Conservation (phyloP, 2,113 vertebrate genomes). For the Callospermophilus lateralis region DNA sequence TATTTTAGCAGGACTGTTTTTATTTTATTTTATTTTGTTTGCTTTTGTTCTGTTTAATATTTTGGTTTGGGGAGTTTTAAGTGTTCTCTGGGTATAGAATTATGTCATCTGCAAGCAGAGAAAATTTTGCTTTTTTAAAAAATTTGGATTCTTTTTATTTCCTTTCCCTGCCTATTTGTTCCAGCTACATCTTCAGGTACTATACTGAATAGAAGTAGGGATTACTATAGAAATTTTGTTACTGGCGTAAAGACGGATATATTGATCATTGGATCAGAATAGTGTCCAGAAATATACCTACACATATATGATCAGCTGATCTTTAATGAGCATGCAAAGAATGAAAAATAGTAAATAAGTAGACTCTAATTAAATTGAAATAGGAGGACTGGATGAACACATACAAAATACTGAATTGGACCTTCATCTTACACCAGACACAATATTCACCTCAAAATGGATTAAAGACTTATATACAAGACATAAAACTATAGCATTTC, state of each 20-base stretch:
- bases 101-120: neutral
- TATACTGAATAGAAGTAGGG: neutral
- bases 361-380: neutral
- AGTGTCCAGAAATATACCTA: neutral
- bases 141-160: neutral
- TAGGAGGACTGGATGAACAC: neutral
- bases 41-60: neutral
- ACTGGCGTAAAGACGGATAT: neutral
- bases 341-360: neutral
- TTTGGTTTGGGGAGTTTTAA: neutral
- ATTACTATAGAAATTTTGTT: too few species aligned
- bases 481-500: neutral
- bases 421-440: neutral
- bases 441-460: neutral
- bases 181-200: neutral
- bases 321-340: neutral
- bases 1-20: neutral
- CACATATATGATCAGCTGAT: neutral
- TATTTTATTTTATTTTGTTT: too few species aligned
- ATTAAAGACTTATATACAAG: neutral
- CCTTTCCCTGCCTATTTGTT: neutral
- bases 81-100: neutral
- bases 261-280: neutral
- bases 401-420: neutral
- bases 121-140: neutral